Evolutionary conservation across 1,140 invertebrate genomes (phyloP).

Genomic region (Drosophila watanabei): DNA sequence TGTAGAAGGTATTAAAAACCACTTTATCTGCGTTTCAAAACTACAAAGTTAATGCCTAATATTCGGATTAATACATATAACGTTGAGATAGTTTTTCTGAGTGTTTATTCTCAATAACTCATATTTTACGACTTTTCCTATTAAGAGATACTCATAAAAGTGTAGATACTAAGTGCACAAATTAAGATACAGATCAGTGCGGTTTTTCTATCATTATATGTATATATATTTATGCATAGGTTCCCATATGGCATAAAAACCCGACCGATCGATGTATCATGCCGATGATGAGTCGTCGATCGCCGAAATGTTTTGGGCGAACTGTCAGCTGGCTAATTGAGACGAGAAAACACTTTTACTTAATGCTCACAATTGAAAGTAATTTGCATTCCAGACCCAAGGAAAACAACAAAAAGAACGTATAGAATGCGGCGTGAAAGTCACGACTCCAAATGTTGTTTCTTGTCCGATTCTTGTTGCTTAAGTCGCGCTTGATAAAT

Average conservation of each 20-base stretch:
- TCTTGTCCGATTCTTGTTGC: slow-evolving; percentile 44
- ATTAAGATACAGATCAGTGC: slow-evolving; percentile 16
- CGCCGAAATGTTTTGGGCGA: slow-evolving; percentile 53
- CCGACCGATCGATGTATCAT: slow-evolving; percentile 5
- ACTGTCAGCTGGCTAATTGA: slow-evolving; percentile 71
- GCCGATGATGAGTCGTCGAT: slow-evolving; percentile 4
- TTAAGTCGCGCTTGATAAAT: slow-evolving; percentile 67
- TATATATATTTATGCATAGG: background rate
- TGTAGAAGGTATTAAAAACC: background rate
- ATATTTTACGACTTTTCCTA: slow-evolving; percentile 14
- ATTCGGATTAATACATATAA: no score
- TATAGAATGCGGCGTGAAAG: slow-evolving; percentile 45
- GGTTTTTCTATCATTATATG: background rate
- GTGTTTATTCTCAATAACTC: background rate
- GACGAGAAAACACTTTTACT: slow-evolving; percentile 70
- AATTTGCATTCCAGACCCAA: slow-evolving; percentile 62
- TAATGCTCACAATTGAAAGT: slow-evolving; percentile 65
- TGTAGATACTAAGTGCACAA: background rate
- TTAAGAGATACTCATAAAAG: slow-evolving; percentile 3
- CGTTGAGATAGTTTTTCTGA: background rate
- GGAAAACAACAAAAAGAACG: background rate
- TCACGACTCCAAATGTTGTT: slow-evolving; percentile 29
- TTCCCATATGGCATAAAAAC: background rate
- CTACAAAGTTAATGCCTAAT: background rate
- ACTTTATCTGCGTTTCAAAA: no score